These are phyloP conservation scores for Gouania willdenowi DNA, from an alignment of 2,797 vertebrate species.

Conservation along the genomic window DNA sequence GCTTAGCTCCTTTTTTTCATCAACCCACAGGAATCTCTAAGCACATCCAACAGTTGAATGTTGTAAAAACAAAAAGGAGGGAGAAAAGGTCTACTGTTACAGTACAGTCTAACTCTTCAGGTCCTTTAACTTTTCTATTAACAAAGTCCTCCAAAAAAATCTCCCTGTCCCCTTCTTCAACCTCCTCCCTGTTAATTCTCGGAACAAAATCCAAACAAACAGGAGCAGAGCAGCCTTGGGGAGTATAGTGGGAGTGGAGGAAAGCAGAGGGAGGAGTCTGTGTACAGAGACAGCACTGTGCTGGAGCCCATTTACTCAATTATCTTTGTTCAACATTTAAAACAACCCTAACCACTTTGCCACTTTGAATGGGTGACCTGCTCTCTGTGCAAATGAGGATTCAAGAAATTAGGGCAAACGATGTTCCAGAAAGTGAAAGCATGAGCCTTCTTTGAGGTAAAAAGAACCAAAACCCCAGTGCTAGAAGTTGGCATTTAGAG, in stretches of 20 bases:
- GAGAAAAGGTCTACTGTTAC: slow-evolving; percentile 5
- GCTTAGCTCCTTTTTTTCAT: slow-evolving; percentile 9
- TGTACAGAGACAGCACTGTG: slow-evolving; percentile 67
- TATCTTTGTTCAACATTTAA: slow-evolving; percentile 70
- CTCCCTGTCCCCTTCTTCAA: background rate
- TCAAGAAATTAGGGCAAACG: slow-evolving; percentile 38
- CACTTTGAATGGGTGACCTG: slow-evolving; percentile 42
- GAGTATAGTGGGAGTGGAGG: slow-evolving; percentile 34
- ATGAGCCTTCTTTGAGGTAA: too few species aligned
- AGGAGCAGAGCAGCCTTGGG: slow-evolving; percentile 40
- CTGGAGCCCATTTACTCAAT: slow-evolving; percentile 72
- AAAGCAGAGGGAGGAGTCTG: background rate
- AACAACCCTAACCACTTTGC: slow-evolving; percentile 31
- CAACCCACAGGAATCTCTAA: slow-evolving; percentile 21
- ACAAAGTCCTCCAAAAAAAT: slow-evolving; percentile 34
- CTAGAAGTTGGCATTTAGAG: slow-evolving; percentile 32
- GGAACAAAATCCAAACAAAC: slow-evolving; percentile 77
- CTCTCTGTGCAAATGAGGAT: slow-evolving; percentile 32
- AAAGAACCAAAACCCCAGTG: slow-evolving; percentile 44
- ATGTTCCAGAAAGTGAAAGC: too few species aligned
- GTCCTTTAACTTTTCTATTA: slow-evolving; percentile 42
- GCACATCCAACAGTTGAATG: slow-evolving; percentile 10
- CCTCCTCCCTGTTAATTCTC: slow-evolving; percentile 33
- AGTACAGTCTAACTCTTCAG: slow-evolving; percentile 9
- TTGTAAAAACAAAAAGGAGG: slow-evolving; percentile 5